Base-by-base conservation (phyloP, 2,113 vertebrate genomes). In the Collichthys lucidus region DNA sequence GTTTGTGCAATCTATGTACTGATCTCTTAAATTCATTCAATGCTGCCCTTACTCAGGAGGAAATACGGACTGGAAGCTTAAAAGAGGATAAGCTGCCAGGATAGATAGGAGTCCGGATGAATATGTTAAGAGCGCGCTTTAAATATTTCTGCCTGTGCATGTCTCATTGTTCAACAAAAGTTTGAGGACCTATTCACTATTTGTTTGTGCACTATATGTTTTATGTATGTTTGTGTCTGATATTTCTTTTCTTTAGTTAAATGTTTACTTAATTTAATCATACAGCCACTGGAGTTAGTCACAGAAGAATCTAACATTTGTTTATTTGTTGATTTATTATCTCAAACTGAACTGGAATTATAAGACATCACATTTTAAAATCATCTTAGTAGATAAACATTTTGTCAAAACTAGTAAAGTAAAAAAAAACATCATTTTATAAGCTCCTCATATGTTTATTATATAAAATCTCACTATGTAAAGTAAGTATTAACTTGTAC, bases 11-110 rank as follows among this genome's bases (percentile, higher is more conserved):
- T 85, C 69, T 16, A 19, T 55, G 19, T 29, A 40, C 64, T 78
- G 65, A 86, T 89, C 72, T 68, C 26, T 71, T 61, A 77, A 86
- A 55, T 46, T n/a, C 44, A 52, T 31, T 49, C 40, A 50, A 63
- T 31, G 40, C 42, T 73, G 40, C 31, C 40, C 24, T 40, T 20
- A 22, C 74, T 8, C 42, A 68, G 62, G 56, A 69, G 47, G 57
- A 77, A 62, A 66, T 60, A 26, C 42, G n/a, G 42, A 85, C 29
- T 35, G 62, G 70, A 76, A 56, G 68, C 68, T 72, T 81, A 50
- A 63, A 63, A 29, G 62, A 49, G 79, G 69, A 82, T 79, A 78
- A 78, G 71, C 75, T 82, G 71, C 46, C 74, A 74, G 53, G 40
- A 72, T 42, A 56, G 68, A 87, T 56, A 31, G 11, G 60, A 67